Conservation (phyloP, 2,113 vertebrate species). For the Puntigrus tetrazona region DNA sequence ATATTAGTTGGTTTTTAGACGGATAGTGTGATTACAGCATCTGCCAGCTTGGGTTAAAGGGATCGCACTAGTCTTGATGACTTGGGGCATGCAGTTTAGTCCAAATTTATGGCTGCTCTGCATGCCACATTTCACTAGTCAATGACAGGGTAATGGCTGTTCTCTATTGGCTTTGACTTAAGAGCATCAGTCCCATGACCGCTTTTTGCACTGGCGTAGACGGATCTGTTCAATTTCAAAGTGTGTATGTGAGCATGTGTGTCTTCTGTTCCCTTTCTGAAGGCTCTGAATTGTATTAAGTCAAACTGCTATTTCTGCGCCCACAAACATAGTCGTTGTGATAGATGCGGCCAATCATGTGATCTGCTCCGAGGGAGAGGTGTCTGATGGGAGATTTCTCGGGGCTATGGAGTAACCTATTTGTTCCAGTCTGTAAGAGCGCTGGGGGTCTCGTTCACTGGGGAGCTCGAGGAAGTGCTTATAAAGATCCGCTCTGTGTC, state of each 20-base stretch:
- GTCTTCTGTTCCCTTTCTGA: background rate
- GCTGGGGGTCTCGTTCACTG: conserved; percentile 20
- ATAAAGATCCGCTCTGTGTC: conserved; percentile 16
- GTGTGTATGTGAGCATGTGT: background rate
- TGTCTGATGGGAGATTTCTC: conserved; percentile 24
- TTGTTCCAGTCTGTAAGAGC: conserved; percentile 31
- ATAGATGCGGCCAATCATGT: conserved; percentile 31
- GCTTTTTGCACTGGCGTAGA: background rate
- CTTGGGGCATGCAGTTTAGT: background rate
- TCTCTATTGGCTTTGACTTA: background rate
- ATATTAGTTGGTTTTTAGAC: background rate
- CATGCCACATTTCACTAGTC: background rate
- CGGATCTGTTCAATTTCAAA: background rate
- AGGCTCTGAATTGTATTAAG: conserved; percentile 9
- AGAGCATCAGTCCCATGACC: background rate
- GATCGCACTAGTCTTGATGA: background rate
- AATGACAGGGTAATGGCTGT: background rate
- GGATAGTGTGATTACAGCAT: background rate
- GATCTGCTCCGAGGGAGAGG: conserved; percentile 32
- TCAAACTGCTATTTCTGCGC: conserved; percentile 17
- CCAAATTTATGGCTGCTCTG: background rate
- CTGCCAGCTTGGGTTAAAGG: background rate
- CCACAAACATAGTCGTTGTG: conserved; percentile 24
- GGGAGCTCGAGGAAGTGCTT: background rate
- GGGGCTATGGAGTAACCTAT: conserved; percentile 26